Evolutionary conservation across 2,113 vertebrate species (phyloP), one percentile per base, ranked within the genome.

Genomic region (Tragulus kanchil): DNA sequence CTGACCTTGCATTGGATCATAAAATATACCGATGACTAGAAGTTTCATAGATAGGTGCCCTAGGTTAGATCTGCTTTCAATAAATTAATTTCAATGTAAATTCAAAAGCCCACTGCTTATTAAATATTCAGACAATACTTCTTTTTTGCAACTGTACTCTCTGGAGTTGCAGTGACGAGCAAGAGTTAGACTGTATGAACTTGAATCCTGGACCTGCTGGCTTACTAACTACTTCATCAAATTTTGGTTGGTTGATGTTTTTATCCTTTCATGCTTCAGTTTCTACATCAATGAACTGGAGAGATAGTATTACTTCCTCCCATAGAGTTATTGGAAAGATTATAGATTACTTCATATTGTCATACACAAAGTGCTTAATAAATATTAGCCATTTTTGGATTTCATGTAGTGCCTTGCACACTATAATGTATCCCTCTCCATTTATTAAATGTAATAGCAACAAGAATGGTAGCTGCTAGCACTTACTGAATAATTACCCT

Each of bases 371-470:
- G 7, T 59, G 10, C 52, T 95, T 91, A 90, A 79, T 61, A 96
- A 94, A 62, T 83, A 86, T 62, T 81, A 56, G 45, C 28, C 45
- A 17, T 83, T 81, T 65, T 87, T 25, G 17, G 64, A 31, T 67
- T 50, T 0, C 48, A n/a, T 56, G 16, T 69, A 52, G 56, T 81
- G 8, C 23, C 58, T 59, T 89, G 75, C 5, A 61, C 8, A 23
- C 61, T 65, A 14, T 86, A 92, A 89, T 3, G 36, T 95, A 4
- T 67, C 69, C 45, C 36, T 86, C 73, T 84, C 48, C 61, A 31
- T 77, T 93, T 93, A 75, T 81, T 93, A 90, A 78, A 16, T 10
- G 31, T 52, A 92, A 83, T 45, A 86, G 79, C 61, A 95, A 69
- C 15, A 82, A 28, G 62, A 93, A 42, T 61, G 50, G 10, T 54